Base-by-base conservation (phyloP, 2,888 invertebrate genomes). In the Iselma pallidipennis region DNA sequence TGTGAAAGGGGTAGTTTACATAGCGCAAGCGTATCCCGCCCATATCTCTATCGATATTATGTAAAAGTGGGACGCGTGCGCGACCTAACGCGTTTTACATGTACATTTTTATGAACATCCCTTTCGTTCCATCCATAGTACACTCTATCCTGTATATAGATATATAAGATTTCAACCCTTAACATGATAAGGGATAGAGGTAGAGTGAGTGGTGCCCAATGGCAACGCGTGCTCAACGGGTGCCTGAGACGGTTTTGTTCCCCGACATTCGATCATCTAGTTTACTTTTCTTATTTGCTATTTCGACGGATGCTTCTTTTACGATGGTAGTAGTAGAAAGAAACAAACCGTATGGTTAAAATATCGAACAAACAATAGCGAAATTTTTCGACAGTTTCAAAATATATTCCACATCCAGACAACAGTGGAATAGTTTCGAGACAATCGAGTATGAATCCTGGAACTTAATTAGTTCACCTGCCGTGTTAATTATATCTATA, bases 41-140 rank as follows among this genome's bases (percentile, higher is more conserved):
- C 79, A 78, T 78, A 79, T 79, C 76, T 45, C 76, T 78, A 81
- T 81, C 78, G 81, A 81, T 80, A 80, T 80, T 81, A 81, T 81
- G 81, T 81, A 81, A 81, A 72, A 76, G 74, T 56, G 58, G 68
- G 70, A 79, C 81, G 79, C 79, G 74, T 80, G 79, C 80, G 78
- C 78, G 77, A 76, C 72, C 76, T 76, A 70, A 76, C 78, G 76
- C 79, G 76, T 78, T 79, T 79, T 79, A 78, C 79, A 80, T 80
- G 78, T 76, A 79, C 79, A 78, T 79, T 78, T 80, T 79, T 78
- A 79, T 78, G 76, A 77, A 72, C 66, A 75, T 76, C 76, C 76
- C 75, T 75, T 76, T 74, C 75, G 71, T 73, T 72, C 74, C 72
- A 67, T 74, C n/a, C n/a, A 16, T 37, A 16, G 5, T 37, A 37